Conservation (phyloP, 2,113 vertebrate species). For the Hippocampus barbouri region DNA sequence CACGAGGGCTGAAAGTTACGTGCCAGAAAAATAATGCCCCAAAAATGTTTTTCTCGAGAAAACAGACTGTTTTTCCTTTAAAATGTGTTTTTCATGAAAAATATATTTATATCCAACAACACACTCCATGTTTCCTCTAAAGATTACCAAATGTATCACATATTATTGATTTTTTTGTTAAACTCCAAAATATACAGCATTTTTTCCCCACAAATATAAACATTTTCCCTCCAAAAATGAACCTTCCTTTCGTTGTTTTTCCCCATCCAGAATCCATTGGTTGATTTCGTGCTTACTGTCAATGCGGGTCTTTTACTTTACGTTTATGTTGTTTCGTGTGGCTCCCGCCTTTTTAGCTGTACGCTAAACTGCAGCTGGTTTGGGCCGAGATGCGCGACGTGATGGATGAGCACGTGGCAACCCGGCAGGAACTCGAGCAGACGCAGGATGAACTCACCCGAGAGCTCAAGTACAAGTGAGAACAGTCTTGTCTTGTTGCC, state of each 20-base stretch:
- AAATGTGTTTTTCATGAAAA: too few species aligned
- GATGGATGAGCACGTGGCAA: conserved; percentile 85
- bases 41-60: too few species aligned
- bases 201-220: too few species aligned
- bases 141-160: too few species aligned
- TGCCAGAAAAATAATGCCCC: too few species aligned
- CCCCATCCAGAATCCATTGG: neutral
- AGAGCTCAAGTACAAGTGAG: conserved; percentile 95
- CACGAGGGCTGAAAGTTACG: too few species aligned
- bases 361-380: conserved; percentile 87
- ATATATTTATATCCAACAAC: too few species aligned
- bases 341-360: conserved; percentile 71
- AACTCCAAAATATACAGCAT: too few species aligned
- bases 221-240: too few species aligned
- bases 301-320: neutral
- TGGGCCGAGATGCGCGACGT: conserved; percentile 89
- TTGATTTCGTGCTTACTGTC: neutral
- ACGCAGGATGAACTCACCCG: conserved; percentile 90
- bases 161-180: too few species aligned
- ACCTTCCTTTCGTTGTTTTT: neutral
- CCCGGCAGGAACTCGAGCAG: conserved; percentile 93
- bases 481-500: neutral
- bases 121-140: too few species aligned
- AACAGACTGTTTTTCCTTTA: too few species aligned
- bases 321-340: neutral